Base-by-base conservation (phyloP, 2,113 vertebrate genomes). In the Pygoscelis antarcticus region DNA sequence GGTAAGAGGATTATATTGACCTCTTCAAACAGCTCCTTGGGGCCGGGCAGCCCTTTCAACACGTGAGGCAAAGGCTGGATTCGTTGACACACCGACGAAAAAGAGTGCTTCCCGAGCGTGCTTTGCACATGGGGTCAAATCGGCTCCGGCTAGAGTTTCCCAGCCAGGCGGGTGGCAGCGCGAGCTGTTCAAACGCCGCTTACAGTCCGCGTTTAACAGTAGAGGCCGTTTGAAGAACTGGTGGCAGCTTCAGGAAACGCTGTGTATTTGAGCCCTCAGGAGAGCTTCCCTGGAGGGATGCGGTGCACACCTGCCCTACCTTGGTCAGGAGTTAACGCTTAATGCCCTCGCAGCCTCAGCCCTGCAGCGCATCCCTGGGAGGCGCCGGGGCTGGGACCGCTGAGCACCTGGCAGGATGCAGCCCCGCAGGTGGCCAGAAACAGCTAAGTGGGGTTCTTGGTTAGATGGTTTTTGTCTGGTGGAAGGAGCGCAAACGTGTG, bases 191-290 rank as follows among this genome's bases (percentile, higher is more conserved):
- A 52, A 6, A 60, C 1, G 10, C 81, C 26, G 13, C 46, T 34
- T 20, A 29, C 29, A 20, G 5, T 62, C 60, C 3, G 0, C 12
- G 0, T n/a, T n/a, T n/a, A n/a, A n/a, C n/a, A n/a, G n/a, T 5
- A 18, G 62, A 40, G 64, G 23, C 74, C 0, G 0, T 83, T 85
- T 38, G 18, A 85, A 84, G 81, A 46, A 12, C 51, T 38, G 72
- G 54, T 72, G 51, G 75, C 51, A 47, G 78, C 68, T 93, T 91
- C 49, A n/a, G 89, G 89, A 95, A 90, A 42, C 0, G 1, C 70
- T 51, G 58, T 30, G 1, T 78, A 20, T 77, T 65, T 70, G 79
- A 93, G 51, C 75, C 93, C 91, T 36, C 23, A 90, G 91, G 84
- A 95, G 71, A 91, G 68, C 19, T 81, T 86, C 85, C 91, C 87